Conservation (phyloP, 2,888 invertebrate genomes). For the Pseudococcus longispinus region DNA sequence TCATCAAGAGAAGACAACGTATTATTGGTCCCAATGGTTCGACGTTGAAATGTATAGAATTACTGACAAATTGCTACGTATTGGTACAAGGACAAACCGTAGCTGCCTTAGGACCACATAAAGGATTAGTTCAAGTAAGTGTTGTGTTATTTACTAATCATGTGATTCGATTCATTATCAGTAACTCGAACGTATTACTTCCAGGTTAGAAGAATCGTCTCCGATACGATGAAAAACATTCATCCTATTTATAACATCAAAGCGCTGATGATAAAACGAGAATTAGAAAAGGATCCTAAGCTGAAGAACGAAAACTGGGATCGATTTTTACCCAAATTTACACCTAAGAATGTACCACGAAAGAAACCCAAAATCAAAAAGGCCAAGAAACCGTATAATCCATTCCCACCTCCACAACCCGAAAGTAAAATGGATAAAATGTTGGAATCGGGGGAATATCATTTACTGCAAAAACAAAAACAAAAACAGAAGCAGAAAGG, state of each 20-base stretch:
- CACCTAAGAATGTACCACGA: conserved; percentile 85
- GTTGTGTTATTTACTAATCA: background rate
- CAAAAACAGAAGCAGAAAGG: background rate
- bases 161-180: conserved; percentile 41
- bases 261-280: conserved; percentile 95
- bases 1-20: conserved; percentile 91
- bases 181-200: conserved; percentile 48
- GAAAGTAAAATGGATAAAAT: conserved; percentile 93
- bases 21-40: conserved; percentile 98
- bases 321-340: conserved; percentile 93
- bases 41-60: conserved; percentile 94
- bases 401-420: conserved; percentile 93
- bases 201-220: conserved; percentile 82
- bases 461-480: conserved; percentile 25
- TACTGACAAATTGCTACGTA: conserved; percentile 95
- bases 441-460: conserved; percentile 89
- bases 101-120: conserved; percentile 93
- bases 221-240: conserved; percentile 97
- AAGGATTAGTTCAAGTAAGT: conserved; percentile 76
- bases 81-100: conserved; percentile 98
- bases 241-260: conserved; percentile 99
- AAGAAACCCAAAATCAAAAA: conserved; percentile 88
- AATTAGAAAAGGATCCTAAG: conserved; percentile 90
- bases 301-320: conserved; percentile 96
- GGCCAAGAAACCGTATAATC: conserved; percentile 93